A percentile compares a stretch with the other conserved stretches of the same genome.
These are phyloP conservation scores for Meganola albula DNA, from an alignment of 2,888 invertebrate genomes.

Conservation along the genomic window DNA sequence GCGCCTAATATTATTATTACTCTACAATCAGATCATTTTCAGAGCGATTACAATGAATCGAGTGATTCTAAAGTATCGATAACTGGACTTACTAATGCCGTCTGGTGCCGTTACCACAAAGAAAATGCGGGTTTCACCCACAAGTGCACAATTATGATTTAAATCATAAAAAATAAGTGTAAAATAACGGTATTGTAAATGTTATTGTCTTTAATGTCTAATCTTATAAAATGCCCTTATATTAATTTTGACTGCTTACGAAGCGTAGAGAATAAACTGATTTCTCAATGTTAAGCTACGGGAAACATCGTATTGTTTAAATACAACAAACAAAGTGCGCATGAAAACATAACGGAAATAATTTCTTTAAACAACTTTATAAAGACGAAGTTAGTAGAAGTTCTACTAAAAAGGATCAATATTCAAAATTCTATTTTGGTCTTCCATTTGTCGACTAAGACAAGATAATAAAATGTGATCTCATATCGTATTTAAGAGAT, in stretches of 20 bases:
- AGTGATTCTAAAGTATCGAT: slow-evolving; percentile 31
- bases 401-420: too few species aligned
- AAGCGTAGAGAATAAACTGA: slow-evolving; percentile 21
- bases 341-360: too few species aligned
- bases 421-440: too few species aligned
- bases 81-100: slow-evolving; percentile 28
- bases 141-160: slow-evolving; percentile 22
- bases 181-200: slow-evolving; percentile 19
- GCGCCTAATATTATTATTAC: slow-evolving; percentile 36
- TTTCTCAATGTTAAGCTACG: too few species aligned
- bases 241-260: slow-evolving; percentile 9
- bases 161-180: slow-evolving; percentile 20
- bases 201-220: slow-evolving; percentile 21
- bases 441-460: too few species aligned
- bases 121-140: slow-evolving; percentile 26
- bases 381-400: too few species aligned
- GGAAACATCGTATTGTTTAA: too few species aligned
- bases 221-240: slow-evolving; percentile 15
- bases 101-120: slow-evolving; percentile 24
- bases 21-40: slow-evolving; percentile 36
- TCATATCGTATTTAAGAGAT: slow-evolving; percentile 15
- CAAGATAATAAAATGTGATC: slow-evolving; percentile 30
- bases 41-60: slow-evolving; percentile 36
- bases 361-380: too few species aligned
- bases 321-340: too few species aligned